Conservation (phyloP, 2,888 invertebrate genomes). For the Pristionchus exspectatus region DNA sequence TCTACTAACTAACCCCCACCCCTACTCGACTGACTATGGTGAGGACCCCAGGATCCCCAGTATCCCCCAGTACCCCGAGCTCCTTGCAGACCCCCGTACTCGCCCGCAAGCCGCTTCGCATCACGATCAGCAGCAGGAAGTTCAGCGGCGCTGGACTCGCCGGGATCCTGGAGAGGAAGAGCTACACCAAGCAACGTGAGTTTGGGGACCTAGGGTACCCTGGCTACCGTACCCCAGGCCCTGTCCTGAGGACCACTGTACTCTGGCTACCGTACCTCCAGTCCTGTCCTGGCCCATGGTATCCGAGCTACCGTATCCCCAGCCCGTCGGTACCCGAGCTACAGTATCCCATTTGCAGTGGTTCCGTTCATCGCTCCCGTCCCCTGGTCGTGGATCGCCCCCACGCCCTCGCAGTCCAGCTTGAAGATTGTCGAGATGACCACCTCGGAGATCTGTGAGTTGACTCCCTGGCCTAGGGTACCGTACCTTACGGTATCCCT, state of each 20-base stretch:
- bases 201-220: not conserved
- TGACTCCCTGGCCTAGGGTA: not conserved
- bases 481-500: not conserved
- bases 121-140: not conserved
- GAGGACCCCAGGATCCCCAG: not conserved
- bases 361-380: too few species aligned
- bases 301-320: not conserved
- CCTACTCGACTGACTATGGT: constrained; percentile 17
- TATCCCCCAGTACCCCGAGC: not conserved
- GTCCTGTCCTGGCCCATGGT: not conserved
- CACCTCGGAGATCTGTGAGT: constrained; percentile 10
- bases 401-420: not conserved
- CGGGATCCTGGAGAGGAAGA: not conserved
- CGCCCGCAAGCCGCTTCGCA: not conserved
- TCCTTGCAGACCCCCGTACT: not conserved
- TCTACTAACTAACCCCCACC: not conserved
- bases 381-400: not conserved
- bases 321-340: not conserved
- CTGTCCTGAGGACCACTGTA: not conserved
- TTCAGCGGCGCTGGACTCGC: not conserved
- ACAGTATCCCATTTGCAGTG: not conserved
- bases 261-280: not conserved
- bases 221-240: not conserved
- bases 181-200: not conserved
- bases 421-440: constrained; percentile 2